Percentiles rank a stretch among this genome's conserved stretches.
Conservation (phyloP, 2,113 vertebrate species). For the Burhinus oedicnemus region DNA sequence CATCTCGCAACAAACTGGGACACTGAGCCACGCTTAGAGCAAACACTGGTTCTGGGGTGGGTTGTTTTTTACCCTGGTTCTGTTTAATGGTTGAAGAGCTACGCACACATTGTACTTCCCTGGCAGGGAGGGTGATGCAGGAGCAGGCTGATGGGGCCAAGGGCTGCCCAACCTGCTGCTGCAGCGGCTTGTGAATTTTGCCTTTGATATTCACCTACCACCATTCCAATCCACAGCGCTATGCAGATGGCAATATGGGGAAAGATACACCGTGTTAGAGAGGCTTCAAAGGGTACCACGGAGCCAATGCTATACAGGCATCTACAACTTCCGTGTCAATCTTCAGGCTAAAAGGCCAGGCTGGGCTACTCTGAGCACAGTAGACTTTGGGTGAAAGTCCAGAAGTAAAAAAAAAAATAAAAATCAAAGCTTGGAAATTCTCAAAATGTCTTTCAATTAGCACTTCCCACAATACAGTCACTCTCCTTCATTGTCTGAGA, state of each 20-base stretch:
- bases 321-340: background rate
- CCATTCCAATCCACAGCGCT: background rate
- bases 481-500: background rate
- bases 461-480: background rate
- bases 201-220: background rate
- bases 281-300: background rate
- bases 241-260: background rate
- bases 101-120: rapidly evolving
- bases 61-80: background rate
- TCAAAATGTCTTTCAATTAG: background rate
- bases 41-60: background rate
- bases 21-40: background rate
- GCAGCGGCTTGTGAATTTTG: background rate
- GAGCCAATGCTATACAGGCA: background rate
- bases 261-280: rapidly evolving
- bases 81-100: background rate
- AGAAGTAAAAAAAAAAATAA: background rate
- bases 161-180: background rate
- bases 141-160: background rate
- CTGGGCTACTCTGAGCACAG: background rate
- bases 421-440: background rate
- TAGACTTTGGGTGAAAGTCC: background rate
- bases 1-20: rapidly evolving
- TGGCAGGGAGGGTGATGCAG: background rate
- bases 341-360: background rate